Conservation (phyloP, 2,113 vertebrate genomes). For the Rhabdornis inornatus region DNA sequence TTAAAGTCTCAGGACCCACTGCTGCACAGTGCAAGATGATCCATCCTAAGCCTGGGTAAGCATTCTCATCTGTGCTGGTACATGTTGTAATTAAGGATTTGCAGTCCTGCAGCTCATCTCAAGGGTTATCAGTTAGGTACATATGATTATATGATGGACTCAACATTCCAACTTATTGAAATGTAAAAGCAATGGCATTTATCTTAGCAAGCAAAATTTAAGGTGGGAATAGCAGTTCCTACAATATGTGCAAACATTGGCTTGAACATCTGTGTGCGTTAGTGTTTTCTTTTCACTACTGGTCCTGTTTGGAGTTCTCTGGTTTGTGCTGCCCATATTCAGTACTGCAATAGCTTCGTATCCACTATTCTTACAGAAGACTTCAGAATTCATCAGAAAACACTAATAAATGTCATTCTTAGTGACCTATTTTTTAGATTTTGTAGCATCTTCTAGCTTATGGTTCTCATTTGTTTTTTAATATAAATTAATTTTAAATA, state of each 20-base stretch:
- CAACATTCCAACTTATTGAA: neutral
- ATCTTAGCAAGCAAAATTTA: neutral
- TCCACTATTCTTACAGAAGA: neutral
- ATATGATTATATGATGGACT: neutral
- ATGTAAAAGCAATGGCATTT: neutral
- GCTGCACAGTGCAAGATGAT: neutral
- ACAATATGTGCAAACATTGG: neutral
- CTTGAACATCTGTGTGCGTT: neutral
- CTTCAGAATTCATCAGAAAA: neutral
- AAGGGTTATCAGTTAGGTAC: neutral
- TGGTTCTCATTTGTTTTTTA: neutral
- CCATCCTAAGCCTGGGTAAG: neutral
- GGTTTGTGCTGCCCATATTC: neutral
- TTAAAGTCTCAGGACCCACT: neutral
- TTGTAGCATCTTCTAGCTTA: neutral
- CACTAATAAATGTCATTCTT: neutral
- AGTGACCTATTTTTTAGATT: neutral
- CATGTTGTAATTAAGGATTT: fast-evolving
- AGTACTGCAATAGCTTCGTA: neutral
- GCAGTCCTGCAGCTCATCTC: neutral
- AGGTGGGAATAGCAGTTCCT: neutral
- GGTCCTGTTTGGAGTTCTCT: neutral
- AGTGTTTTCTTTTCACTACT: neutral
- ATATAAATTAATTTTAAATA: neutral
- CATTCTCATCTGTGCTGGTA: neutral